phyloP scores from a whole-genome alignment of 2,888 invertebrate genomes.

The Leptinotarsa peninsularis region DNA sequence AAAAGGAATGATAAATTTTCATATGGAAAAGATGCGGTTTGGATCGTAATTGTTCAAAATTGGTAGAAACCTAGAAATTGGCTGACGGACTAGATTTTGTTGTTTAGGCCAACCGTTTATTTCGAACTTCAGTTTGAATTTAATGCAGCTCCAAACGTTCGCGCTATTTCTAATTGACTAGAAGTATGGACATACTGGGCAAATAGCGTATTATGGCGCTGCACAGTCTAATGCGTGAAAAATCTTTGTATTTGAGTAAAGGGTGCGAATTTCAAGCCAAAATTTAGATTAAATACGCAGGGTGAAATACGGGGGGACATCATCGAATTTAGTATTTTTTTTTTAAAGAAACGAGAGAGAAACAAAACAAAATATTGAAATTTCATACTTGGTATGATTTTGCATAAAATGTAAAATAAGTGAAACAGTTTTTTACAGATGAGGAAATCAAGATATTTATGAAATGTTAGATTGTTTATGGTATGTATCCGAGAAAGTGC shows the following conservation, averaged over 20 bases:
- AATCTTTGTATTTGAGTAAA: slow-evolving; percentile 10
- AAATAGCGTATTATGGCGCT: slow-evolving; percentile 40
- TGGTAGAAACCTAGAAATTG: not conserved
- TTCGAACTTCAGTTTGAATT: not conserved
- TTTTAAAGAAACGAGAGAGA: no score
- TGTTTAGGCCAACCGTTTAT: slow-evolving; percentile 25
- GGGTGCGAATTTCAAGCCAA: slow-evolving; percentile 21
- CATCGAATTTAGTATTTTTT: not conserved
- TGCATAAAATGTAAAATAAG: no score
- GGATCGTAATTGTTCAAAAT: not conserved
- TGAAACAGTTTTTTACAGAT: no score
- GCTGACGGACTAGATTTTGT: slow-evolving; percentile 4
- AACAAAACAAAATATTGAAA: not conserved
- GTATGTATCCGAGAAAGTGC: no score
- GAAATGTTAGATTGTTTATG: no score
- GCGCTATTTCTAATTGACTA: slow-evolving; percentile 60
- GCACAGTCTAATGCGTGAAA: slow-evolving; percentile 28
- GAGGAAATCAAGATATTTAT: no score
- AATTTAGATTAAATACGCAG: not conserved
- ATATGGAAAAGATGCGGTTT: not conserved
- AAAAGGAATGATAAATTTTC: not conserved
- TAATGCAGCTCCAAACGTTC: slow-evolving; percentile 55
- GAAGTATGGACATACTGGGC: slow-evolving; percentile 55
- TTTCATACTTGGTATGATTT: not conserved
- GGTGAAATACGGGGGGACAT: not conserved